Evolutionary conservation across 2,888 invertebrate genomes (phyloP), one percentile per base, ranked within the genome.

Genomic region (Epinotia ramella): DNA sequence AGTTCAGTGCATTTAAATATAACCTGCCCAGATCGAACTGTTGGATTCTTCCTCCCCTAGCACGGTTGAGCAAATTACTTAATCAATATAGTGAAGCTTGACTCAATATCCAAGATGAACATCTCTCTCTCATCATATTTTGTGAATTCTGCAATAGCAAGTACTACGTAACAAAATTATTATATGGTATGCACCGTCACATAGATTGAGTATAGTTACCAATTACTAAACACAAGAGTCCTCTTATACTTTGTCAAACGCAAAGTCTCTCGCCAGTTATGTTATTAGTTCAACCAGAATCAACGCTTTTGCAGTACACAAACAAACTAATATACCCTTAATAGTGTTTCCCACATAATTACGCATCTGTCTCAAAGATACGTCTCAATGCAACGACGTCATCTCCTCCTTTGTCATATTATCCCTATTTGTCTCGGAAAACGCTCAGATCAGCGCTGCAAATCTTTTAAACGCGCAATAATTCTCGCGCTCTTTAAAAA

Each of bases 391-490:
- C 28, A 16, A 40, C 20, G 33, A 65, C 70, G 33, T 65, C 59
- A 57, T 53, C 59, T 70, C 56, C 18, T 72, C 72, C 71, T 67
- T 76, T 76, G 62, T 76, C 64, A 65, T 24, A n/a, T 46, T 49
- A 60, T 59, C 66, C 72, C 66, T 76, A 63, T 72, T 67, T 72
- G 76, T 76, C 76, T 76, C 72, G 33, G 66, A 33, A 33, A 33
- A 46, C 24, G 60, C 4, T 44, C 60, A 70, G 70, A 66, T 59
- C 70, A 33, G 24, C 11, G 56, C 60, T 33, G 62, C 76, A 76
- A 62, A 76, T 76, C 76, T 76, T 67, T n/a, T 75, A 53, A 66
- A 56, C 66, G 67, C 56, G 72, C 67, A 67, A 76, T 76, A 46
- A 76, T 46, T 76, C 60, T 76, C 66, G 28, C 24, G 59, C 59